Evolutionary conservation across 2,888 invertebrate genomes (phyloP), one percentile per base, ranked within the genome.

Genomic region (Autographa gamma): DNA sequence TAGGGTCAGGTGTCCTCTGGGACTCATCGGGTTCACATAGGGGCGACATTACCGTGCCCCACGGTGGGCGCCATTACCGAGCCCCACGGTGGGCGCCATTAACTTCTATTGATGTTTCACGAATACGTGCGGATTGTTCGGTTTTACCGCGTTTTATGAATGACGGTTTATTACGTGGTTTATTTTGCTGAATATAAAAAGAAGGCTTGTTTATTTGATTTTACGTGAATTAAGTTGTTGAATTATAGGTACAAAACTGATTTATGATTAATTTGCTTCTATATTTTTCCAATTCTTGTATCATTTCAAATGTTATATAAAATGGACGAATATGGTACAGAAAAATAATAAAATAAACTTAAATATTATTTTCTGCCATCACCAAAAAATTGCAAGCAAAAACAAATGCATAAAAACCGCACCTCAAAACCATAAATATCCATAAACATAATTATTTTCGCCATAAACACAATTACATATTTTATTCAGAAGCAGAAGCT

Each of bases 31-130:
- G 63, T 66, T 41, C 68, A 69, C 69, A 73, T 73, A 67, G 69
- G 76, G 32, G 41, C 66, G 11, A 38, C 38, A 69, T 74, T 66
- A 75, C 54, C 54, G 54, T 1, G 77, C 72, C 77, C 81, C 73
- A 80, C 56, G 77, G 69, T 62, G 80, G 54, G 77, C 77, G 80
- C 71, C 80, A 41, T 58, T 32, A 56, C 18, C 9, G 62, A n/a
- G 68, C 62, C 79, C 77, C 80, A 74, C 58, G 79, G 68, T 77
- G 82, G 84, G 82, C 84, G 85, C 84, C 85, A 85, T 80, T 83
- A 82, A 63, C 61, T 70, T 66, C 77, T 66, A 78, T 76, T 74
- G 69, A 80, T 66, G 66, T 71, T 75, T 56, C 61, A 31, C 54
- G 38, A 64, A 8, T 52, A 48, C 66, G 60, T 80, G 77, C 43